Conservation (phyloP, 2,888 invertebrate species). For the Parnassius mnemosyne region DNA sequence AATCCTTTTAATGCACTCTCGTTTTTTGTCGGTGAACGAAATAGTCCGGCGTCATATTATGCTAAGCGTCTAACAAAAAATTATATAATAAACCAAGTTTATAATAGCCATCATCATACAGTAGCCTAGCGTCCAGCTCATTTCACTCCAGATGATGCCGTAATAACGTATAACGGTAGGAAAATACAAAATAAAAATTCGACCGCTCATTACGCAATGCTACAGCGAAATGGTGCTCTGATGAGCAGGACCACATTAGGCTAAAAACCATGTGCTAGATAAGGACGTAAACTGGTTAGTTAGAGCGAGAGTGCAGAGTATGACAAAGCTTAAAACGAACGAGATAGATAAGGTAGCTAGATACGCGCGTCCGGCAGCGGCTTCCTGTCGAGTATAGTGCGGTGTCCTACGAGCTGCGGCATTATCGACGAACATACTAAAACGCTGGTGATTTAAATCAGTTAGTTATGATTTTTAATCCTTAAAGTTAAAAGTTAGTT, state of each 20-base stretch:
- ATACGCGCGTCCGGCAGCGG: constrained; percentile 70
- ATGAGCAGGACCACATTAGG: constrained; percentile 50
- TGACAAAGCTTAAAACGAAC: constrained; percentile 60
- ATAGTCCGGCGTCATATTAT: constrained; percentile 3
- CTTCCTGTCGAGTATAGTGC: constrained; percentile 59
- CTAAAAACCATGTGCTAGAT: constrained; percentile 39
- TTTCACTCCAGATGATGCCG: constrained; percentile 54
- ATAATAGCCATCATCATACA: constrained; percentile 60
- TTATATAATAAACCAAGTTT: constrained; percentile 29
- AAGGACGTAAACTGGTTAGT: constrained; percentile 44
- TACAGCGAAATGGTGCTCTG: constrained; percentile 50
- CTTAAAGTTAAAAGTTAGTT: no score
- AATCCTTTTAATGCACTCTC: not conserved
- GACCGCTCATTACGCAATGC: constrained; percentile 71
- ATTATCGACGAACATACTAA: constrained; percentile 18
- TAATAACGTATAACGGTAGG: constrained; percentile 65
- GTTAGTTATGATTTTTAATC: no score
- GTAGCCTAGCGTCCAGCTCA: constrained; percentile 54
- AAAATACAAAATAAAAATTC: constrained; percentile 67
- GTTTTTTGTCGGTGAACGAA: not conserved
- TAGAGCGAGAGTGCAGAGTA: constrained; percentile 54
- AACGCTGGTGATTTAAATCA: not conserved
- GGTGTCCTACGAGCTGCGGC: constrained; percentile 23
- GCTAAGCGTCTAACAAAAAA: constrained; percentile 32
- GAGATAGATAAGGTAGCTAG: constrained; percentile 73